phyloP scores from a whole-genome alignment of 2,797 vertebrate species.

The Cygnus olor region DNA sequence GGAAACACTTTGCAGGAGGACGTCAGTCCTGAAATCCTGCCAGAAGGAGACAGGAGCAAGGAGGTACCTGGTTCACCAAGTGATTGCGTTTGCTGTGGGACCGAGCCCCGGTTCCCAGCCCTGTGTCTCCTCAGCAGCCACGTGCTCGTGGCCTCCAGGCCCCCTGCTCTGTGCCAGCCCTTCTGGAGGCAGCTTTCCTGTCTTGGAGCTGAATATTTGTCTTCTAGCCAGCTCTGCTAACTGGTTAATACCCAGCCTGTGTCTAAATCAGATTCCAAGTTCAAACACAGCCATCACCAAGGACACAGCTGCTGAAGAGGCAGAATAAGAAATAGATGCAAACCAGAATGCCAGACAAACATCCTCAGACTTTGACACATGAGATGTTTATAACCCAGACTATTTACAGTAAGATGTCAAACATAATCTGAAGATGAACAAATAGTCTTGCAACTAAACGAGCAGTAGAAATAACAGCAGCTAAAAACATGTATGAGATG shows the following conservation, averaged over 20 bases:
- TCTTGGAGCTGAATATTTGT: neutral
- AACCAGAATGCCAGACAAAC: neutral
- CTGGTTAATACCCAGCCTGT: neutral
- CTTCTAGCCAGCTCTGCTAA: neutral
- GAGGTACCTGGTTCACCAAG: neutral
- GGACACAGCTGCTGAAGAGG: neutral
- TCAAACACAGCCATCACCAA: neutral
- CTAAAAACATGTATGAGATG: neutral
- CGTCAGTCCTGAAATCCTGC: neutral
- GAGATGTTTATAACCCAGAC: neutral
- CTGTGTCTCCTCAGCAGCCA: neutral
- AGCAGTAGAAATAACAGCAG: neutral
- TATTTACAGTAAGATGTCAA: conserved; percentile 26
- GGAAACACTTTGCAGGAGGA: neutral
- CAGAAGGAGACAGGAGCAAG: neutral
- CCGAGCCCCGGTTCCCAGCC: neutral
- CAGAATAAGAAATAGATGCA: neutral
- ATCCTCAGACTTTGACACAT: neutral
- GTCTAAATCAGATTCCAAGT: conserved; percentile 2
- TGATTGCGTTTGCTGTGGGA: neutral
- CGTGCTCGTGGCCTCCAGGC: rapidly evolving
- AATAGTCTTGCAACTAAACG: neutral
- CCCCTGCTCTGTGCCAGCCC: neutral
- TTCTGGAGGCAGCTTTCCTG: neutral
- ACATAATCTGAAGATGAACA: neutral